Base-by-base conservation (phyloP, 1,140 invertebrate genomes). In the Lepidurus packardi region DNA sequence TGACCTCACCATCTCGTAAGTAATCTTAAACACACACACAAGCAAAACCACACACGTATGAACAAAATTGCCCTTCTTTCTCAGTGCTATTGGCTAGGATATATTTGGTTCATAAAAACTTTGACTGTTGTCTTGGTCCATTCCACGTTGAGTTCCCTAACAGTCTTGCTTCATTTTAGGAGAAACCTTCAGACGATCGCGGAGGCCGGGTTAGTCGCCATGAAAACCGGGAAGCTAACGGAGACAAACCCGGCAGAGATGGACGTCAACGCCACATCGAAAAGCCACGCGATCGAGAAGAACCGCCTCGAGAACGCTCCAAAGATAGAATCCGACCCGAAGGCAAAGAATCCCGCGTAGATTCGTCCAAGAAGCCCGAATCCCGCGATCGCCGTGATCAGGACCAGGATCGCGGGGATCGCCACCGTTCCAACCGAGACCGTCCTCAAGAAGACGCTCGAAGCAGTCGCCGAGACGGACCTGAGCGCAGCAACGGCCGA, bases 1-100 rank as follows among this genome's bases (percentile, higher is more conserved):
- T 65, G 53, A 65, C 53, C n/a, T 65, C 53, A 65, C 53, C 53
- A 65, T 65, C 53, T 65, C 53, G 53, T 65, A 65, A 65, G 53
- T 65, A 65, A 65, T 65, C 53, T 65, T 65, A 65, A 65, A 65
- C 8, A 9, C 8, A 65, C 53, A 65, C 53, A 65, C 53, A 65
- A 4, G 21, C 16, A 65, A 65, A 65, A 65, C 8, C 53, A 65
- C 53, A 1, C 53, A 65, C 53, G 53, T 65, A 65, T 65, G 53
- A 34, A 34, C 34, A 34, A 34, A 34, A 2, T 34, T 34, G 34
- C 34, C 53, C 53, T 21, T 65, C 53, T 65, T 65, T 65, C 53
- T 65, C 53, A 65, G 53, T 65, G 53, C 53, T 65, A 21, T 65
- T 65, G 53, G 53, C 53, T 65, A 65, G 53, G 16, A 34, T 34